Conservation (phyloP, 2,113 vertebrate genomes). For the Buteo buteo region DNA sequence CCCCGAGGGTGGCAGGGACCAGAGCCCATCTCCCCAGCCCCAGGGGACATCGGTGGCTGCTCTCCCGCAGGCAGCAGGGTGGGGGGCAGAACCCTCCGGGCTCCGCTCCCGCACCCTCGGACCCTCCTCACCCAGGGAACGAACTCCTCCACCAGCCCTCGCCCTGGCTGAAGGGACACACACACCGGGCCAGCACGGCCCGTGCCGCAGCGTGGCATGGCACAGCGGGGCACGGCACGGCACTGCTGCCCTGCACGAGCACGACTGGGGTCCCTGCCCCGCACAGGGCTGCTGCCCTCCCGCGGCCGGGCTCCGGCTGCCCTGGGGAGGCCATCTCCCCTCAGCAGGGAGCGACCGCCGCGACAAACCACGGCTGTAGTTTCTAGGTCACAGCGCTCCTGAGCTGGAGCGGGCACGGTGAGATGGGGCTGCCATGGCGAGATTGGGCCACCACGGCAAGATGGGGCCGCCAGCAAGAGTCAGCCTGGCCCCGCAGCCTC, state of each 20-base stretch:
- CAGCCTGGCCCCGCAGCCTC: too few species aligned
- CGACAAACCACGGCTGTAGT: background rate
- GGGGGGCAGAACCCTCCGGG: background rate
- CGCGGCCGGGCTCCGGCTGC: rapidly evolving
- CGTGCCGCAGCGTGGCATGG: background rate
- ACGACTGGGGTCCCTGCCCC: background rate
- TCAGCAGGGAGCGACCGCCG: rapidly evolving
- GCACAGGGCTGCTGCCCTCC: background rate
- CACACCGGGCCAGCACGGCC: rapidly evolving
- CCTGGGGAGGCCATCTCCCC: background rate
- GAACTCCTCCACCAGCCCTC: background rate
- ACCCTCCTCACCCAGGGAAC: background rate
- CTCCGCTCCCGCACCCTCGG: rapidly evolving
- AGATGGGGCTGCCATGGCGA: too few species aligned
- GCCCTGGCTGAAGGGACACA: background rate
- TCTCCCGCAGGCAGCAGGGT: background rate
- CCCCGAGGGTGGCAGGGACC: background rate
- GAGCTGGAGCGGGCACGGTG: background rate
- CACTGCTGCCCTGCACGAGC: background rate
- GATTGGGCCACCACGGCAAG: background rate
- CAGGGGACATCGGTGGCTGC: rapidly evolving
- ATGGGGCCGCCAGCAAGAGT: background rate
- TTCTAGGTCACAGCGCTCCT: background rate
- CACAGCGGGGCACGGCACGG: background rate
- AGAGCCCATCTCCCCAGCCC: background rate